Base-by-base conservation (phyloP, 2,113 vertebrate species). In the Phalacrocorax carbo region DNA sequence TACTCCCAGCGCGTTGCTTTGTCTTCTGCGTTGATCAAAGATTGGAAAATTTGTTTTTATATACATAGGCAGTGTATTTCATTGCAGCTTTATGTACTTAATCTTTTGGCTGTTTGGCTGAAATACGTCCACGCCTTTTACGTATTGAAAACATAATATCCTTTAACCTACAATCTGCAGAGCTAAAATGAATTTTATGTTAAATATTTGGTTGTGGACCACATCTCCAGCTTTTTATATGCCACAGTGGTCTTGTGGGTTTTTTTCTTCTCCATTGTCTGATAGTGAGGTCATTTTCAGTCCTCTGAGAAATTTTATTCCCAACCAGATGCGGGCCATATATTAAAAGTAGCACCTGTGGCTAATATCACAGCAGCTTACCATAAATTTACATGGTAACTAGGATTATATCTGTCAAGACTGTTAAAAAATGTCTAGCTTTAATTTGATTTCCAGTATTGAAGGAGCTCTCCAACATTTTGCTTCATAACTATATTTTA, bases 351-450 rank as follows among this genome's bases (percentile, higher is more conserved):
- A 98, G 98, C 98, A 98, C 98, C 98, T 98, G 98, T 98, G 98
- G 98, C 98, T 98, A 98, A 98, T 98, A 98, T 98, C 98, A 98
- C 98, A 98, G 97, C 98, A 98, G 98, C 98, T 98, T 98, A 98
- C 98, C 98, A 98, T 98, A 98, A 98, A 98, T 98, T 98, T 98
- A 98, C 98, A 98, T 98, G 98, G 98, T 98, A 98, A 98, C 98
- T 96, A 98, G 98, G 98, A 98, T 98, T 98, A 98, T 97, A 97
- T 98, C 97, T 98, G 98, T 98, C 98, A 98, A 97, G 98, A 98
- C 98, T 98, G 98, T 97, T 98, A 98, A 98, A 98, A 98, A 98
- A 98, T 98, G 98, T 98, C 98, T 98, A 96, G 98, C 96, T 98
- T 98, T 98, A 98, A 98, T 98, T 98, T 98, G 98, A 98, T 98